Evolutionary conservation across 1,140 invertebrate genomes (phyloP).

Genomic region (Drosophila lowei): DNA sequence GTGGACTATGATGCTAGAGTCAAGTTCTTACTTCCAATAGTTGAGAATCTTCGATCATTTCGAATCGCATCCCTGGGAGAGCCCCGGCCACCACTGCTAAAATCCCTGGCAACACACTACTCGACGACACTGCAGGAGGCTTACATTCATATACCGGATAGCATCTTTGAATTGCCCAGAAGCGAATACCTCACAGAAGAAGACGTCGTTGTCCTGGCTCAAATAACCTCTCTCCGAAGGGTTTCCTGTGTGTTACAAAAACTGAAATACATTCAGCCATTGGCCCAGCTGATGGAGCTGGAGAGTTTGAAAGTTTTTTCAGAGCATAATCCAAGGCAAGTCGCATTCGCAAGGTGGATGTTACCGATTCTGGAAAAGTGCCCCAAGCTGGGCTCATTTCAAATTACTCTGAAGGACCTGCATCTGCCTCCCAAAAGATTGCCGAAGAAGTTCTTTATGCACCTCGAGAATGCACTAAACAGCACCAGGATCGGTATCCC

Average conservation of each 20-base stretch:
- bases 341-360: background rate
- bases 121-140: background rate
- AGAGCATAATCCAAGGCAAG: background rate
- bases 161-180: background rate
- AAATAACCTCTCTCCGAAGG: background rate
- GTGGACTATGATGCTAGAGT: background rate
- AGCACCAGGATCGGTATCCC: too few species aligned
- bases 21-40: slow-evolving; percentile 1
- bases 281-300: slow-evolving; percentile 4
- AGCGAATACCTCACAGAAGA: background rate
- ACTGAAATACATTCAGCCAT: background rate
- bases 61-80: accelerated
- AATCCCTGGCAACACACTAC: background rate
- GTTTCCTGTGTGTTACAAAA: background rate
- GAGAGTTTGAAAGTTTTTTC: slow-evolving; percentile 1
- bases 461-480: background rate
- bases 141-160: background rate
- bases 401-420: background rate
- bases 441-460: background rate
- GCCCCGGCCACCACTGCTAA: background rate
- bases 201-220: background rate
- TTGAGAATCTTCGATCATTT: background rate
- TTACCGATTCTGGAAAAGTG: background rate
- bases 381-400: slow-evolving; percentile 1
- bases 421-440: background rate